These are phyloP conservation scores for Lampris incognitus DNA, from an alignment of 2,113 vertebrate species.

Conservation along the genomic window DNA sequence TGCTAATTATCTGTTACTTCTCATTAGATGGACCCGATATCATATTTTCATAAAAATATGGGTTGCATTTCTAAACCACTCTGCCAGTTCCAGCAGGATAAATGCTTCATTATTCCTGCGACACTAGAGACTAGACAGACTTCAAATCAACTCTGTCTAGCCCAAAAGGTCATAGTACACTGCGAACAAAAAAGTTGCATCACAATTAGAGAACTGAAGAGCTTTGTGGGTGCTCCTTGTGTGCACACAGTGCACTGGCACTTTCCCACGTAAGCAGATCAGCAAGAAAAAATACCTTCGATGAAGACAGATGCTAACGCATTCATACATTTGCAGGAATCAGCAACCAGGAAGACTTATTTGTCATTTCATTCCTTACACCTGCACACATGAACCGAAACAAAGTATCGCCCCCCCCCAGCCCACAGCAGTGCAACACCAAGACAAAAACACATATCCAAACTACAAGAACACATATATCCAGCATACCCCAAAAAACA, in stretches of 20 bases:
- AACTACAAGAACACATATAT: too few relatives aligned
- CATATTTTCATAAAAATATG: neutral
- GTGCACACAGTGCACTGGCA: neutral
- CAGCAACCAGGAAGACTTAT: too few relatives aligned
- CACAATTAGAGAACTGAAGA: neutral
- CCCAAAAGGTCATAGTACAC: neutral
- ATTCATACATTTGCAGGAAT: too few relatives aligned
- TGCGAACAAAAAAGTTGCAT: constrained; percentile 10
- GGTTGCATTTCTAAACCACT: neutral
- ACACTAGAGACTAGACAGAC: neutral
- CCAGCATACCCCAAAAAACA: too few relatives aligned
- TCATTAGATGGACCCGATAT: too few relatives aligned
- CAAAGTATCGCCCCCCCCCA: neutral
- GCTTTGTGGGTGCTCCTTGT: neutral
- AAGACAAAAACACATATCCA: too few relatives aligned
- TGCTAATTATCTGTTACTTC: too few relatives aligned
- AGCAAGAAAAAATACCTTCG: too few relatives aligned
- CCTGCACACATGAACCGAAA: constrained; percentile 43
- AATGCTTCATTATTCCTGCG: neutral
- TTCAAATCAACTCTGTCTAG: neutral
- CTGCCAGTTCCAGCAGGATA: neutral
- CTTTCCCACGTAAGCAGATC: constrained; percentile 38
- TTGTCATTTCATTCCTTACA: neutral
- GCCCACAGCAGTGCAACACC: too few relatives aligned
- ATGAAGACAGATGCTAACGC: too few relatives aligned